A percentile compares a stretch with the other conserved stretches of the same genome.
Conservation (phyloP, 2,113 vertebrate species). For the Centropus bengalensis region DNA sequence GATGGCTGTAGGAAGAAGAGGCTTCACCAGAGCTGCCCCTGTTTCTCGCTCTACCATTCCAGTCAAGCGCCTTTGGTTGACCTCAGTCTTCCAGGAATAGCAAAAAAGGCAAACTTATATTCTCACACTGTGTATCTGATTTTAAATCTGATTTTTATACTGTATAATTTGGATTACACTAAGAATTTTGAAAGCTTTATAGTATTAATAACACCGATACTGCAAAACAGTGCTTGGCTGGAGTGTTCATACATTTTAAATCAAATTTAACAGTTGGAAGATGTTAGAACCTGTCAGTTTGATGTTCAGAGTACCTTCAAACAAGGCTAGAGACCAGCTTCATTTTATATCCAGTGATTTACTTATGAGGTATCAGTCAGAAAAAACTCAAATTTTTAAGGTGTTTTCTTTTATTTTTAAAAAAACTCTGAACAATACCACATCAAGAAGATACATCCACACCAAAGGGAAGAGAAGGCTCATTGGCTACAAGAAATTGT, state of each 20-base stretch:
- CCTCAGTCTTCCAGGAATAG: background rate
- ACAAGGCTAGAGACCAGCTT: background rate
- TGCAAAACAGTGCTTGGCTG: conserved; percentile 36
- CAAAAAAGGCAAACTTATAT: background rate
- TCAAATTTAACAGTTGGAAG: background rate
- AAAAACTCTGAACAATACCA: background rate
- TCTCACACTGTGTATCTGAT: background rate
- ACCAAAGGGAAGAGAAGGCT: background rate
- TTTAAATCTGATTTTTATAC: background rate
- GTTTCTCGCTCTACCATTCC: background rate
- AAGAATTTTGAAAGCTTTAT: conserved; percentile 64
- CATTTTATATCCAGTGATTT: background rate
- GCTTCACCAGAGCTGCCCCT: background rate
- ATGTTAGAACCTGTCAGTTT: background rate
- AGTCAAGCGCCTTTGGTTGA: background rate
- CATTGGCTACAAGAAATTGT: accelerated
- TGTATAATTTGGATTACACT: conserved; percentile 19
- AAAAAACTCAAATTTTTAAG: background rate
- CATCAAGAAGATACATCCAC: background rate
- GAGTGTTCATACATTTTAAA: background rate
- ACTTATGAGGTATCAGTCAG: background rate
- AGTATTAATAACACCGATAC: conserved; percentile 43
- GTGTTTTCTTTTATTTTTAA: background rate
- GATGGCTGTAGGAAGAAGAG: background rate
- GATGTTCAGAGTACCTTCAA: background rate